Conservation (phyloP, 2,797 vertebrate species). For the Microhierax caerulescens region DNA sequence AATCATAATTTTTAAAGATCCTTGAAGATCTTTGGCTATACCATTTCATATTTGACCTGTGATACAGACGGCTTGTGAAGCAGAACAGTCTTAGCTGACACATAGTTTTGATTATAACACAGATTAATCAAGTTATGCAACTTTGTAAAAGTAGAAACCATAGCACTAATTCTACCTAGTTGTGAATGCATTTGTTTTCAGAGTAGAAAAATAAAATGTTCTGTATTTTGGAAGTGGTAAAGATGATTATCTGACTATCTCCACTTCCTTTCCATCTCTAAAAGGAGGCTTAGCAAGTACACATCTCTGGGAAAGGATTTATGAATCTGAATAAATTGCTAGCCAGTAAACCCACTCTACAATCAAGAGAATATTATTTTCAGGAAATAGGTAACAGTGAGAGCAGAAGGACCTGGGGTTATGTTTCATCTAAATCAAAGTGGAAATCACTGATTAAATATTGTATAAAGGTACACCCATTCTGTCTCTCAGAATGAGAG, state of each 20-base stretch:
- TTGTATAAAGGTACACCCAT: not conserved
- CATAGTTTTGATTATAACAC: not conserved
- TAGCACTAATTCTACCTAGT: not conserved
- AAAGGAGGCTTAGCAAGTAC: not conserved
- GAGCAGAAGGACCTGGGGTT: not conserved
- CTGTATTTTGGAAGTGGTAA: not conserved
- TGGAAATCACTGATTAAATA: not conserved
- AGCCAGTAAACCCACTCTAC: not conserved
- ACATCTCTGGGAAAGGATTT: not conserved
- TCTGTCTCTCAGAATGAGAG: not conserved
- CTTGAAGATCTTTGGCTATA: not conserved
- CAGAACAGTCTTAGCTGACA: not conserved
- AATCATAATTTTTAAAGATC: not conserved
- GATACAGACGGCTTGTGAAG: not conserved
- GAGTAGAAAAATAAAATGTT: not conserved
- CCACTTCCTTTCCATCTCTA: not conserved
- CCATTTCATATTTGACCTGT: not conserved
- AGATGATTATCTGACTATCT: not conserved
- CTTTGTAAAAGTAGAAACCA: not conserved
- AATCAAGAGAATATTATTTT: not conserved
- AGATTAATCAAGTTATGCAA: not conserved
- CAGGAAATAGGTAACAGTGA: not conserved
- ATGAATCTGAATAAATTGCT: not conserved
- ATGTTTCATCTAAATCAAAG: not conserved
- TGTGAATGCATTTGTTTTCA: not conserved